Conservation (phyloP, 2,888 invertebrate species). For the Conomelus anceps region DNA sequence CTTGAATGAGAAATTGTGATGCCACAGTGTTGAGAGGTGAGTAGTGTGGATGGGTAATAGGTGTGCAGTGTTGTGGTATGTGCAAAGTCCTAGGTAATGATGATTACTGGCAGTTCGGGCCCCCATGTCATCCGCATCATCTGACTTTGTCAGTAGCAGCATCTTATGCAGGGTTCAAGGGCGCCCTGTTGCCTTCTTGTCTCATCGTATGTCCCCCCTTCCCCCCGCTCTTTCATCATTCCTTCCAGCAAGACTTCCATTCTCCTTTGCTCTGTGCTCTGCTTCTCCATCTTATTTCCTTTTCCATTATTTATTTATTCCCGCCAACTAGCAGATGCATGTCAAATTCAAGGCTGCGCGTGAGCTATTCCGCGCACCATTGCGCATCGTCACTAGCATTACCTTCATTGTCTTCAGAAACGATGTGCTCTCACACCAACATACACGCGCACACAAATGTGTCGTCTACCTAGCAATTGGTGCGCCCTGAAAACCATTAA, state of each 20-base stretch:
- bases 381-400: not conserved
- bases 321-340: not conserved
- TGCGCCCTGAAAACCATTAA: not conserved
- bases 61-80: not conserved
- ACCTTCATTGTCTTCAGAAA: not conserved
- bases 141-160: not conserved
- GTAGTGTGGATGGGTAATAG: too few species aligned
- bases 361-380: not conserved
- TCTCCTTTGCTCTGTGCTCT: not conserved
- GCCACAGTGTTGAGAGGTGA: too few species aligned
- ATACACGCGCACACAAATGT: not conserved
- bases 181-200: not conserved
- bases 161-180: not conserved
- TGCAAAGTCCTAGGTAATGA: not conserved
- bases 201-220: not conserved
- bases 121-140: not conserved
- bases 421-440: not conserved
- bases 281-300: not conserved
- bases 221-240: not conserved
- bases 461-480: not conserved
- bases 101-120: not conserved
- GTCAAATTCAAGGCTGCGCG: not conserved
- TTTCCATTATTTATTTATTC: not conserved
- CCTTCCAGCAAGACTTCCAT: not conserved
- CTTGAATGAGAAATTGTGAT: too few species aligned